Percentiles rank a stretch among this genome's conserved stretches.
These are phyloP conservation scores for Eulemur rubriventer DNA, from an alignment of 2,797 vertebrate genomes.

Conservation along the genomic window DNA sequence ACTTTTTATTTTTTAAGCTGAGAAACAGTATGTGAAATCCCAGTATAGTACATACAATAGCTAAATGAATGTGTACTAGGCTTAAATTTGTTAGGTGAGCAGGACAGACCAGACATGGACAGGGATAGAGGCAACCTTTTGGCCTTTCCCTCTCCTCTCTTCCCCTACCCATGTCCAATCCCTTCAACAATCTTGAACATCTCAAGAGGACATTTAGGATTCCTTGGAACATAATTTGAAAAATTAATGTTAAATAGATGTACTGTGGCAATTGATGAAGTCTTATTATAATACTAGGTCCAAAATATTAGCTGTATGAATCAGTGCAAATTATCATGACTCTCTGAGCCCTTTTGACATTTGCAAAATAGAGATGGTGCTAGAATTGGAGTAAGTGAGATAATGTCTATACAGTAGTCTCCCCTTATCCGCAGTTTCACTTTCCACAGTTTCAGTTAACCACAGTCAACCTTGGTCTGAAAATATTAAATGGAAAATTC, in stretches of 20 bases:
- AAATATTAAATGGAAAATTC: background rate
- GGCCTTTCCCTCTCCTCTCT: background rate
- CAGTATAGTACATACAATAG: slow-evolving; percentile 16
- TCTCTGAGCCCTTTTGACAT: slow-evolving; percentile 17
- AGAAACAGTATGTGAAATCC: slow-evolving; percentile 8
- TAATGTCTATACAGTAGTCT: background rate
- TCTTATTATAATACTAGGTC: slow-evolving; percentile 42
- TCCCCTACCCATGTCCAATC: background rate
- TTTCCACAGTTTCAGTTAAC: background rate
- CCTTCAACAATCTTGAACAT: slow-evolving; percentile 29
- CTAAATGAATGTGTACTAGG: background rate
- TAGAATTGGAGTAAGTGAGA: slow-evolving; percentile 27
- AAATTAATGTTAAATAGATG: slow-evolving; percentile 66
- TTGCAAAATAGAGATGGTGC: slow-evolving; percentile 18
- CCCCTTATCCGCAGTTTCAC: background rate
- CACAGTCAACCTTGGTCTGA: background rate
- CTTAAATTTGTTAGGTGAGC: background rate
- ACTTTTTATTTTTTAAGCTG: background rate
- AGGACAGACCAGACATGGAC: background rate
- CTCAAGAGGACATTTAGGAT: slow-evolving; percentile 45
- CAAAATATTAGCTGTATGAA: slow-evolving; percentile 43
- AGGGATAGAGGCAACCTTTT: background rate
- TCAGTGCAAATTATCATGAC: slow-evolving; percentile 52
- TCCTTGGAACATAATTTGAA: slow-evolving; percentile 60
- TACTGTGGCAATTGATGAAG: slow-evolving; percentile 52